Evolutionary conservation across 2,797 vertebrate species (phyloP), one percentile per base, ranked within the genome.

Genomic region (Champsocephalus gunnari): DNA sequence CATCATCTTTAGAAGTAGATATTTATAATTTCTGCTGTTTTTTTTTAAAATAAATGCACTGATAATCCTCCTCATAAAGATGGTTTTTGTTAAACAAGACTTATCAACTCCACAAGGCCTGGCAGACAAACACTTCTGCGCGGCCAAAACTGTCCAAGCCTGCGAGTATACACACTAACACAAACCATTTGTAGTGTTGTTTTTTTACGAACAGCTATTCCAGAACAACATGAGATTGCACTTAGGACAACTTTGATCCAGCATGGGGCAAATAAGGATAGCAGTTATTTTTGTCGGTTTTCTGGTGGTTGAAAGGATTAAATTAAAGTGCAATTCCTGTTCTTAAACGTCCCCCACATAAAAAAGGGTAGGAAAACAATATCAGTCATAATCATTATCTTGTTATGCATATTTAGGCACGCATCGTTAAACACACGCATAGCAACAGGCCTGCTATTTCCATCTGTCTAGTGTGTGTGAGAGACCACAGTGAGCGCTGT

Each of bases 191-290:
- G 79, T 67, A 78, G 67, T 28, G 76, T 77, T 86, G 81, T 59
- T 86, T 81, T 81, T 88, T 90, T 79, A 88, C 58, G 75, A 87
- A 83, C 73, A 79, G 87, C 85, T 88, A 87, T 89, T 90, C 84
- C 84, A 86, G 66, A 74, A 80, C 78, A 92, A 84, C 88, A 89
- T 81, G 68, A 82, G 81, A 83, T 56, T 79, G 84, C 83, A 85
- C 84, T 90, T 87, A 85, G 73, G 79, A 58, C 73, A 86, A 86
- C 83, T 87, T 82, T 90, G 82, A 90, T 89, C 79, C 78, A 64
- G 81, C 63, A 51, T 47, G 60, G 82, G 75, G 70, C 70, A 85
- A 87, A 89, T 75, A 80, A 82, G 86, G 69, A 79, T 61, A 72
- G 78, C 1, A 5, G 81, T 80, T 76, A 68, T 89, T 82, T 82